A percentile compares a stretch with the other conserved stretches of the same genome.
Evolutionary conservation across 2,888 invertebrate genomes (phyloP).

Genomic region (Drosophila pseudotakahashii): DNA sequence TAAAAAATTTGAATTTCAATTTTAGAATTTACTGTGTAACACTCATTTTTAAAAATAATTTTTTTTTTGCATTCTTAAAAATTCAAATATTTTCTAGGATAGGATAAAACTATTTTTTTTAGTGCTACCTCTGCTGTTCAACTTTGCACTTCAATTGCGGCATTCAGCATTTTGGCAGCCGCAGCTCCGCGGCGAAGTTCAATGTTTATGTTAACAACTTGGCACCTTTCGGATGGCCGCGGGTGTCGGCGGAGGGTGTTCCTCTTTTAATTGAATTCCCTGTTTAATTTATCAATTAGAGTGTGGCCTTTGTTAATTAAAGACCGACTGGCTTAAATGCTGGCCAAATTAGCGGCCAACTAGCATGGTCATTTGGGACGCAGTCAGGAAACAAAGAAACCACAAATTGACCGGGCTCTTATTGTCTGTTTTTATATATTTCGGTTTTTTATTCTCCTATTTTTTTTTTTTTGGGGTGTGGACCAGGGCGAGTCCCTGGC

Average conservation of each 20-base stretch:
- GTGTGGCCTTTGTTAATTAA: conserved; percentile 67
- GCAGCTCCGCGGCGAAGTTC: conserved; percentile 59
- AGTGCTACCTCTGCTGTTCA: conserved; percentile 58
- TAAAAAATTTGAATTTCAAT: too few relatives aligned
- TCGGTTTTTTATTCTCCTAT: conserved; percentile 16
- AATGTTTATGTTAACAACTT: conserved; percentile 79
- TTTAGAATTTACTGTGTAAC: too few relatives aligned
- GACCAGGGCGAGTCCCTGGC: conserved; percentile 70
- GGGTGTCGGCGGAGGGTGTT: conserved; percentile 12
- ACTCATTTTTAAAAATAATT: too few relatives aligned
- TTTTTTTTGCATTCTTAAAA: too few relatives aligned
- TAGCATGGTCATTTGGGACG: conserved; percentile 49
- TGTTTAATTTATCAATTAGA: conserved; percentile 76
- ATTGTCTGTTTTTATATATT: conserved; percentile 28
- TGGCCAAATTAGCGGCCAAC: conserved; percentile 70
- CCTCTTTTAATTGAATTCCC: conserved; percentile 61
- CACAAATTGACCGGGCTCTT: conserved; percentile 50
- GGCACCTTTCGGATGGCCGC: conserved; percentile 52
- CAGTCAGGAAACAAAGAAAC: conserved; percentile 58
- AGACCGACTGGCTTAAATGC: conserved; percentile 43
- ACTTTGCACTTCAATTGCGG: conserved; percentile 76
- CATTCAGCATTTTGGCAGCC: conserved; percentile 54
- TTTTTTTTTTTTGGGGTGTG: conserved; percentile 78
- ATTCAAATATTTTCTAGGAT: background rate
- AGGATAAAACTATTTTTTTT: background rate